Base-by-base conservation (phyloP, 1,140 invertebrate genomes). In the Drosophila carrolli region DNA sequence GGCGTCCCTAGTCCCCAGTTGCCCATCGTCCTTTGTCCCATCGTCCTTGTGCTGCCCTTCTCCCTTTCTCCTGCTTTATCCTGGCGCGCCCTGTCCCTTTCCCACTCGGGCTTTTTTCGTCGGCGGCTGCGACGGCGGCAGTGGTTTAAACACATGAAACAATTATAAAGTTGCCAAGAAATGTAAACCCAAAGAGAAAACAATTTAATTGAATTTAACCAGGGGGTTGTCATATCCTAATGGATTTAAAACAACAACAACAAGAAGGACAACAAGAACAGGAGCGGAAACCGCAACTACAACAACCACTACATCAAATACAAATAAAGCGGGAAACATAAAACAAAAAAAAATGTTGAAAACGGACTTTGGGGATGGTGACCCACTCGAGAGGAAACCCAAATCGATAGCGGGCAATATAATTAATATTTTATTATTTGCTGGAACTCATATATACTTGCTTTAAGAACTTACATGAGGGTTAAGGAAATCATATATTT, bases 121-220 rank as follows among this genome's bases (percentile, higher is more conserved):
- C 40, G 65, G 29, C 65, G 50, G 57, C 59, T 61, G 66, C 63
- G 48, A n/a, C 65, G 43, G 57, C 60, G 70, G 72, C 74, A 61
- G 75, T 83, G 83, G 83, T 80, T 88, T 88, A 88, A 88, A 89
- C 84, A 89, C 84, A 88, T 88, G 84, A 88, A 88, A 88, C 83
- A 88, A 88, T 88, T 88, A 88, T 88, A 88, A 88, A 88, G 83
- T 88, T 88, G 75, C 76, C 76, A 80, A 89, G 84, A 89, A 88
- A 89, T 88, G 84, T 88, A 88, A 88, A 81, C 83, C 83, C 84
- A 75, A 80, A 88, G 84, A 89, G 84, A 84, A 88, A 88, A 89
- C 83, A 88, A 89, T 88, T 88, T 88, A 88, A 88, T 88, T 88
- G 83, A 88, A 88, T 88, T 89, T 83, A 88, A 88, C 84, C 83